phyloP scores from a whole-genome alignment of 2,888 invertebrate species.

The Punctoribates punctum region DNA sequence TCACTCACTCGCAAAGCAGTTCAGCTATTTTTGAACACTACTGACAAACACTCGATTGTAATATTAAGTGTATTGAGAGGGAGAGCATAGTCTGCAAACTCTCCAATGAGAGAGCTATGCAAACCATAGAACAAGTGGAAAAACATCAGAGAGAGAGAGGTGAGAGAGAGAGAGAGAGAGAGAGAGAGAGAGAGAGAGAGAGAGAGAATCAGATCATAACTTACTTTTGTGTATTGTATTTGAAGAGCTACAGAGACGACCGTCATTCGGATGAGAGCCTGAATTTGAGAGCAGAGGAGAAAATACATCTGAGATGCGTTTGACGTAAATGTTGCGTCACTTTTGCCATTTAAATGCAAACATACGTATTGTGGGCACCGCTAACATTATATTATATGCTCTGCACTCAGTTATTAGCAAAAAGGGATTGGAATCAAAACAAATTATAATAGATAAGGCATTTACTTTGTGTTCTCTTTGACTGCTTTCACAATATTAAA shows the following conservation, averaged over 20 bases:
- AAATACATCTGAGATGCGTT: neutral
- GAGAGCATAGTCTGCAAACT: neutral
- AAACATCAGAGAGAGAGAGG: slow-evolving; percentile 6
- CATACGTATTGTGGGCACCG: neutral
- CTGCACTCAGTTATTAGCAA: too few relatives aligned
- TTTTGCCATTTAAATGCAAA: slow-evolving; percentile 19
- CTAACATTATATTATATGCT: too few relatives aligned
- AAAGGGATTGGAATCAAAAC: slow-evolving; percentile 19
- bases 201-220: slow-evolving; percentile 14
- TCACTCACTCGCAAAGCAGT: neutral
- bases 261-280: slow-evolving; percentile 16
- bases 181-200: neutral
- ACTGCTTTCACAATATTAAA: neutral
- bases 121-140: slow-evolving; percentile 37
- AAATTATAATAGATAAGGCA: neutral
- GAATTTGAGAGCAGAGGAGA: neutral
- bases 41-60: slow-evolving; percentile 31
- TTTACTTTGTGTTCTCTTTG: slow-evolving; percentile 5
- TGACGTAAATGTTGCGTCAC: slow-evolving; percentile 23
- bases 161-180: neutral
- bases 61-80: slow-evolving; percentile 28
- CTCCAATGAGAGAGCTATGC: neutral
- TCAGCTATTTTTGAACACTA: slow-evolving; percentile 21
- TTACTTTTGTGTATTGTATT: neutral
- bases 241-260: neutral